Conservation (phyloP, 2,888 invertebrate genomes). For the Agrotis clavis region DNA sequence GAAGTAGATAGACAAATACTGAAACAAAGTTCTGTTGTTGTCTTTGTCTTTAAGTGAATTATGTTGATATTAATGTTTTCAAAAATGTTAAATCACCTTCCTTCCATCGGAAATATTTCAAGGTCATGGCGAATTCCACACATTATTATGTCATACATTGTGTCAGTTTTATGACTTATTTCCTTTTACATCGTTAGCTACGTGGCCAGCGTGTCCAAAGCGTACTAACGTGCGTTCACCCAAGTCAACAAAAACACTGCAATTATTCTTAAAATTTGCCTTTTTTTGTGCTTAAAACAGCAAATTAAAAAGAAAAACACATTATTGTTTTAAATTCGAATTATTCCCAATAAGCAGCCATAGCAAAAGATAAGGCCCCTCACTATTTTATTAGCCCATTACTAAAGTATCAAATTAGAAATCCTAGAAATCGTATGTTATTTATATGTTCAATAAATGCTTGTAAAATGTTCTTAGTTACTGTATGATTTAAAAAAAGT, state of each 20-base stretch:
- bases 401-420: no score
- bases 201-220: neutral
- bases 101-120: slow-evolving; percentile 27
- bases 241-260: neutral
- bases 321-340: neutral
- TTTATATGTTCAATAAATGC: no score
- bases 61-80: neutral
- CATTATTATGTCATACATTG: slow-evolving; percentile 51
- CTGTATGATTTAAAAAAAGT: no score
- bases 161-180: slow-evolving; percentile 49
- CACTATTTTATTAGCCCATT: no score
- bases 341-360: neutral
- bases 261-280: neutral
- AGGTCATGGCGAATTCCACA: slow-evolving; percentile 47
- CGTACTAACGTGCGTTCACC: neutral
- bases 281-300: no score
- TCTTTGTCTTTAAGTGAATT: neutral
- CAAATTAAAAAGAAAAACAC: no score
- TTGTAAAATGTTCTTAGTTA: no score
- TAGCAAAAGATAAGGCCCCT: no score
- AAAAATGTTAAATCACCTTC: slow-evolving; percentile 11
- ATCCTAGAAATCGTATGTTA: no score
- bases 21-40: neutral
- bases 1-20: no score
- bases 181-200: slow-evolving; percentile 26